Percentiles rank a stretch among this genome's conserved stretches.
phyloP scores from a whole-genome alignment of 2,888 invertebrate species.

The Trissolcus japonicus region DNA sequence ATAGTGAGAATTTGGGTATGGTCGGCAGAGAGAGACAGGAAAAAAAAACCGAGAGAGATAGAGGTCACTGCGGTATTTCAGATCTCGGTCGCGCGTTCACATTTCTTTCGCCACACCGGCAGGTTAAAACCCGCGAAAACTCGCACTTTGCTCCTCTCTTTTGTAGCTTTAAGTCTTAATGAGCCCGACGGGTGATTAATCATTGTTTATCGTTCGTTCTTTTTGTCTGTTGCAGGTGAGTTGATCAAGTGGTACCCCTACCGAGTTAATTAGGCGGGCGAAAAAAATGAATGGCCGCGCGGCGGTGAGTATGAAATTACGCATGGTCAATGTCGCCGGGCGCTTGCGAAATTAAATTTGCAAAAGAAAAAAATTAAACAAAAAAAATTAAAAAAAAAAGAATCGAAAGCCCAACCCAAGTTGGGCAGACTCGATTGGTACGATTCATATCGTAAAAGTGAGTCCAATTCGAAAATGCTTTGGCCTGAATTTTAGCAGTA shows the following conservation, averaged over 20 bases:
- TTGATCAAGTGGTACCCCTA: constrained; percentile 27
- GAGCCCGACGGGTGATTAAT: constrained; percentile 1
- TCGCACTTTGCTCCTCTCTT: no score
- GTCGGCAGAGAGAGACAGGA: no score
- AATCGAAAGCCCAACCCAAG: background rate
- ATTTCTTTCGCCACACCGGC: constrained; percentile 2
- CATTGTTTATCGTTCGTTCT: constrained; percentile 2
- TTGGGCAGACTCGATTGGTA: constrained; percentile 7
- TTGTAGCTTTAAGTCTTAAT: no score
- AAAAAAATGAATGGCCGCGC: constrained; percentile 2
- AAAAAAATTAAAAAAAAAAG: constrained; percentile 13
- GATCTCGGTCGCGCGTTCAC: constrained; percentile 18
- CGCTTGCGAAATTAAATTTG: constrained; percentile 10
- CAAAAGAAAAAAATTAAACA: no score
- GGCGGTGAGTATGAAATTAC: constrained; percentile 17
- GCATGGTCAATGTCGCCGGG: constrained; percentile 23
- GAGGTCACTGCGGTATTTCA: constrained; percentile 54
- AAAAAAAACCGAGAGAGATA: constrained; percentile 8
- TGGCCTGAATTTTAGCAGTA: no score
- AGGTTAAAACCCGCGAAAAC: background rate
- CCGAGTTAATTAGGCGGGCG: constrained; percentile 10
- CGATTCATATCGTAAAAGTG: constrained; percentile 14
- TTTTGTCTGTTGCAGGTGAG: constrained; percentile 60
- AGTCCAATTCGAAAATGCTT: background rate
- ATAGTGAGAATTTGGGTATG: no score